Base-by-base conservation (phyloP, 2,888 invertebrate genomes). In the Caenorhabditis doughertyi region DNA sequence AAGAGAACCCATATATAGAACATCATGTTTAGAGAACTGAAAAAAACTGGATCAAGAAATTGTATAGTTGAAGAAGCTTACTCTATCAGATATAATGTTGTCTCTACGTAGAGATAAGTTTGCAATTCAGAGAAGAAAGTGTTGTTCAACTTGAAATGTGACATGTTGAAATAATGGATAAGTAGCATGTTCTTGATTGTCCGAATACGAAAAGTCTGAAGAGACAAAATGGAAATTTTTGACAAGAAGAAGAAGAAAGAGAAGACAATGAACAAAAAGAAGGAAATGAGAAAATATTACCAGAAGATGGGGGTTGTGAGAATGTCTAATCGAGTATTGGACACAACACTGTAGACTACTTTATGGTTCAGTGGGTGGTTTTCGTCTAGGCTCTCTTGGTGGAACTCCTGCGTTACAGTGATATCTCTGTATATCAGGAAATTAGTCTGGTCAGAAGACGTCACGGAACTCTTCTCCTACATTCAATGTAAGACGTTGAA, bases 21-120 rank as follows among this genome's bases (percentile, higher is more conserved):
- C 44, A 47, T n/a, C 53, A 79, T 79, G 32, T 79, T 64, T 3
- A 79, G 2, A 3, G 70, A 70, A 47, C 77, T 79, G 70, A 49
- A 64, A n/a, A n/a, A n/a, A n/a, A n/a, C n/a, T n/a, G n/a, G n/a
- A n/a, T n/a, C n/a, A n/a, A n/a, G n/a, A n/a, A n/a, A n/a, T n/a
- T n/a, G n/a, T n/a, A n/a, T n/a, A n/a, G n/a, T n/a, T n/a, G n/a
- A n/a, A n/a, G n/a, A 8, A 35, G 64, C 76, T 53, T 11, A 79
- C 77, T 79, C 77, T 9, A 70, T 2, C n/a, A 42, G 2, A 27
- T 79, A 79, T 2, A 76, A 29, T 0, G 18, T 18, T n/a, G 67
- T 67, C 35, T 76, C 76, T 18, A 27, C 42, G n/a, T 72, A 72
- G 13, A 72, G 0, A 18, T 39, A 39, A 1, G 16, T 8, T 9